Conservation (phyloP, 2,113 vertebrate species). For the Bubo scandiacus region DNA sequence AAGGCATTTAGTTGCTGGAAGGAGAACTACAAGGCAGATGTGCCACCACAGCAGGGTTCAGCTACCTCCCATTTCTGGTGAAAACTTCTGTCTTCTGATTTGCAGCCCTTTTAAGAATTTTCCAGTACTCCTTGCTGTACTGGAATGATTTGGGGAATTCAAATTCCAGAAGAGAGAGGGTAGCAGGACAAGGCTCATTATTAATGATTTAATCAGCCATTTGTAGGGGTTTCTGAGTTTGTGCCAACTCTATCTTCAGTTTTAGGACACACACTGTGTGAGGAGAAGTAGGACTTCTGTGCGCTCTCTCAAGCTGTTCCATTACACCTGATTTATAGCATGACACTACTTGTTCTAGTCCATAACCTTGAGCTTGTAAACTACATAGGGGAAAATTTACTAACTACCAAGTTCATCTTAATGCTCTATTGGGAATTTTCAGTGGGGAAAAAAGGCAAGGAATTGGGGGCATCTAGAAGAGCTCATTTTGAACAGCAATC, state of each 20-base stretch:
- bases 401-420: slow-evolving; percentile 55
- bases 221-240: neutral
- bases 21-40: neutral
- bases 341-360: slow-evolving; percentile 73
- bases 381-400: slow-evolving; percentile 69
- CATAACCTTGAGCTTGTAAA: slow-evolving; percentile 79
- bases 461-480: neutral
- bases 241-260: slow-evolving; percentile 31
- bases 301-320: slow-evolving; percentile 72
- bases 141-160: neutral
- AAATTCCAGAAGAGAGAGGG: neutral
- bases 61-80: neutral
- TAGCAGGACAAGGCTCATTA: neutral
- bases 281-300: slow-evolving; percentile 60
- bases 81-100: neutral
- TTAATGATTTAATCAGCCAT: neutral
- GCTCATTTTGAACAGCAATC: slow-evolving; percentile 39
- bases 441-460: neutral
- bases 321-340: slow-evolving; percentile 84
- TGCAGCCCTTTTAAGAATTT: neutral
- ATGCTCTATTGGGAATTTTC: slow-evolving; percentile 46
- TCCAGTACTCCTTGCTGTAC: neutral
- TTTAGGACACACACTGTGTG: slow-evolving; percentile 52
- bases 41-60: neutral
- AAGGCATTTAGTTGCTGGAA: neutral